Percentiles rank a stretch among this genome's conserved stretches.
Conservation (phyloP, 2,888 invertebrate species). For the Drosophila austrosaltans region DNA sequence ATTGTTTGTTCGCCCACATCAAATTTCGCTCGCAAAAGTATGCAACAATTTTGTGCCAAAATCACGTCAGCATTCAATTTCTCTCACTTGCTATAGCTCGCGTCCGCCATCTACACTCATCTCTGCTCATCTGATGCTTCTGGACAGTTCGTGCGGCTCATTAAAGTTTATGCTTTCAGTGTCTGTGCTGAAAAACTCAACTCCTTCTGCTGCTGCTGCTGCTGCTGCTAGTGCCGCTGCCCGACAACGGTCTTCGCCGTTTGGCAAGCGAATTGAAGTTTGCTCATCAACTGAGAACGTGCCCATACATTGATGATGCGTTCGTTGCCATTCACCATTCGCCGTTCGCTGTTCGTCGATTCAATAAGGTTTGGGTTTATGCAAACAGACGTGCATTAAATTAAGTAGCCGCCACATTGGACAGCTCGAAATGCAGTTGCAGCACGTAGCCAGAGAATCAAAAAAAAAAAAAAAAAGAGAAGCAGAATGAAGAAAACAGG, state of each 20-base stretch:
- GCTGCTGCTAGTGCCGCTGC: neutral
- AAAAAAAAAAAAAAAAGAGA: slow-evolving; percentile 39
- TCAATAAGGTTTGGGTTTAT: slow-evolving; percentile 78
- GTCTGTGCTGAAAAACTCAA: slow-evolving; percentile 2
- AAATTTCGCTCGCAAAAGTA: slow-evolving; percentile 5
- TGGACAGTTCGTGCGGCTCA: slow-evolving; percentile 74
- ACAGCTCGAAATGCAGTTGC: slow-evolving; percentile 64
- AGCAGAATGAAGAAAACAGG: neutral
- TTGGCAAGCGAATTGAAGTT: slow-evolving; percentile 65
- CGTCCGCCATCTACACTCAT: neutral
- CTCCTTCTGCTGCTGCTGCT: slow-evolving; percentile 7
- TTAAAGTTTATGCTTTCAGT: slow-evolving; percentile 69
- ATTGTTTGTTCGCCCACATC: slow-evolving; percentile 12
- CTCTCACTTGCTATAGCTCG: slow-evolving; percentile 14
- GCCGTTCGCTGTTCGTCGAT: slow-evolving; percentile 48
- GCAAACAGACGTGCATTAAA: slow-evolving; percentile 79
- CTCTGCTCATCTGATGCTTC: slow-evolving; percentile 14
- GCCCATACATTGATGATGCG: slow-evolving; percentile 79
- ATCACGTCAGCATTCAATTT: slow-evolving; percentile 77
- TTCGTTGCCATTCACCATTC: slow-evolving; percentile 17
- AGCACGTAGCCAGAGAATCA: slow-evolving; percentile 59
- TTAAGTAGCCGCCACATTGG: slow-evolving; percentile 73
- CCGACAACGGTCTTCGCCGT: slow-evolving; percentile 48
- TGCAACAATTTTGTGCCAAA: slow-evolving; percentile 40
- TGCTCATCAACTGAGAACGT: slow-evolving; percentile 78